Base-by-base conservation (phyloP, 2,113 vertebrate genomes). In the Ranitomeya variabilis region DNA sequence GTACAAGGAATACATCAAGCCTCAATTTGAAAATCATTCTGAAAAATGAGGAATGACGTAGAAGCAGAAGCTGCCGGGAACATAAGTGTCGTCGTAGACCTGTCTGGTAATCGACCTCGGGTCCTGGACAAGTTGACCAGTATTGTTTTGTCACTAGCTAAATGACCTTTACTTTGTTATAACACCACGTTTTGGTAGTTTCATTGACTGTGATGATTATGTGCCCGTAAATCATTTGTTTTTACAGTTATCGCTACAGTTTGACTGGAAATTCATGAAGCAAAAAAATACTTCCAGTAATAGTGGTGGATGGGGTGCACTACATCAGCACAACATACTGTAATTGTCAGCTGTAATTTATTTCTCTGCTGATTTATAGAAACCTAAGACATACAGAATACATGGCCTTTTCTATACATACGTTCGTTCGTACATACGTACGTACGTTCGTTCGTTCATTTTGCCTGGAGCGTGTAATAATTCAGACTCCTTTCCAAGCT, bases 1-100 rank as follows among this genome's bases (percentile, higher is more conserved):
- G 93, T 92, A 91, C 83, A 91, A 92, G 77, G 91, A 94, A 87
- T 90, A 92, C 55, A 83, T 94, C 73, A 91, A 89, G 90, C 89
- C 87, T 80, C 55, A 59, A 14, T 78, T 89, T 89, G 83, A 83
- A 84, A 60, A 12, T 76, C 54, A 37, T 9, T 78, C 90, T 64
- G 91, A 90, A 82, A 91, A 92, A 85, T 92, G 89, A 93, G 90
- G 12, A 82, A 19, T 52, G 57, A 26, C 71, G 64, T 54, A 52
- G 45, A 73, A 69, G 11, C 18, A 55, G 62, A 57, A 10, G 6
- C 60, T 64, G n/a, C 14, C 55, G 11, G 62, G 18, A 80, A 14
- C 37, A 55, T 26, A 21, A 52, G 13, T 12, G 18, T 71, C 82
- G 2, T 2, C 66, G 6, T 55, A 84, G 51, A 83, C 80, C 80